Evolutionary conservation across 2,797 vertebrate genomes (phyloP), one percentile per base, ranked within the genome.

Genomic region (Triplophysa bombifrons): DNA sequence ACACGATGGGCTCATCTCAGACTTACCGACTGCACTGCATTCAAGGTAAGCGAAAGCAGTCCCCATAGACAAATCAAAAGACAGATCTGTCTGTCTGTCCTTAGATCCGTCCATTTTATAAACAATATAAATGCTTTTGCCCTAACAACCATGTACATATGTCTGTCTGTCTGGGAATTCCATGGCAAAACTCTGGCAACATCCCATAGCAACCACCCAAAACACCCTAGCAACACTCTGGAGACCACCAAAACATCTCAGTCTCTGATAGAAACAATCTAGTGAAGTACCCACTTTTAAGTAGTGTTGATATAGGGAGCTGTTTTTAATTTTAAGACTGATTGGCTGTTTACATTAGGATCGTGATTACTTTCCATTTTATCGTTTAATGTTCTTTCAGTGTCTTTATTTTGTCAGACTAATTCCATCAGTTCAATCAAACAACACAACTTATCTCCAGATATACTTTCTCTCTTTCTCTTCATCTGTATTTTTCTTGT

Each of bases 371-470:
- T 60, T 53, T 60, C 12, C 34, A 72, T 53, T 73, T 80, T 16
- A 53, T 17, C 17, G 17, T n/a, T 6, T 19, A n/a, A 19, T 19
- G 51, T 58, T 22, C 20, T 58, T 58, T 13, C 13, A 16, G 1
- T 22, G 1, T 64, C n/a, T 69, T 78, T 70, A 14, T 74, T 72
- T 90, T 88, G 83, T 86, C 55, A 55, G 64, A 27, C 30, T 60
- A 64, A 68, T 51, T 20, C 83, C 85, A 85, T 83, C 88, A 85
- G 86, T 90, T 90, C 79, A 83, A 83, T 85, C 85, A 91, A 83
- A 86, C 66, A 79, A 64, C 55, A 63, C 67, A 72, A 66, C 56
- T 72, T 46, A 61, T 53, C 46, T 20, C 7, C 1, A 84, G 91
- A 87, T 90, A 89, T 14, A 5, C 61, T 80, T 66, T 72, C 74